A percentile compares a stretch with the other conserved stretches of the same genome.
phyloP scores from a whole-genome alignment of 2,888 invertebrate species.

The Anthrax anthrax region DNA sequence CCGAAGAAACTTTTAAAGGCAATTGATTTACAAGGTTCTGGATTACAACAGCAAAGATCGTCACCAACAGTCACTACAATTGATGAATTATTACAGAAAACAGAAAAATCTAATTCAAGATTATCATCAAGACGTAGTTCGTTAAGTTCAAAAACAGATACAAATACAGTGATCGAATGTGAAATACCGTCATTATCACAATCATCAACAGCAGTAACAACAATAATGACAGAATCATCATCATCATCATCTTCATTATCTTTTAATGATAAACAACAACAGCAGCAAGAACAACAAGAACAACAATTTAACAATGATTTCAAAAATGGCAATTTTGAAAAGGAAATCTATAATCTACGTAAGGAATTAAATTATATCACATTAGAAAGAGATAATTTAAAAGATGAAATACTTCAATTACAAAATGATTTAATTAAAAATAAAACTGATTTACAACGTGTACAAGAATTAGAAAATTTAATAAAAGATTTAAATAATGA shows the following conservation, averaged over 20 bases:
- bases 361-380: constrained; percentile 26
- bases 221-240: background rate
- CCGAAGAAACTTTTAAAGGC: constrained; percentile 14
- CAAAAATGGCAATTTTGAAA: constrained; percentile 5
- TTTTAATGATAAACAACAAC: too few species aligned
- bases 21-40: background rate
- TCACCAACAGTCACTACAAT: background rate
- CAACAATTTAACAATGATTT: background rate
- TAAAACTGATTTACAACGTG: constrained; percentile 17
- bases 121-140: constrained; percentile 17
- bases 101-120: constrained; percentile 12
- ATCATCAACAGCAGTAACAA: background rate
- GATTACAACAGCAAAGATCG: too few species aligned
- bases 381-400: constrained; percentile 25
- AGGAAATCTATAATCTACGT: constrained; percentile 25
- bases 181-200: background rate
- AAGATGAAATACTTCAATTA: constrained; percentile 16
- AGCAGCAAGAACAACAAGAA: background rate
- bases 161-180: constrained; percentile 7
- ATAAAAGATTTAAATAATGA: constrained; percentile 19
- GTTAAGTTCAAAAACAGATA: constrained; percentile 11
- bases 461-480: constrained; percentile 20
- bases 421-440: constrained; percentile 23
- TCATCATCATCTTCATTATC: background rate
- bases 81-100: constrained; percentile 10